These are phyloP conservation scores for Sebastiscus albofasciatus DNA, from an alignment of 2,797 vertebrate genomes.

Conservation along the genomic window DNA sequence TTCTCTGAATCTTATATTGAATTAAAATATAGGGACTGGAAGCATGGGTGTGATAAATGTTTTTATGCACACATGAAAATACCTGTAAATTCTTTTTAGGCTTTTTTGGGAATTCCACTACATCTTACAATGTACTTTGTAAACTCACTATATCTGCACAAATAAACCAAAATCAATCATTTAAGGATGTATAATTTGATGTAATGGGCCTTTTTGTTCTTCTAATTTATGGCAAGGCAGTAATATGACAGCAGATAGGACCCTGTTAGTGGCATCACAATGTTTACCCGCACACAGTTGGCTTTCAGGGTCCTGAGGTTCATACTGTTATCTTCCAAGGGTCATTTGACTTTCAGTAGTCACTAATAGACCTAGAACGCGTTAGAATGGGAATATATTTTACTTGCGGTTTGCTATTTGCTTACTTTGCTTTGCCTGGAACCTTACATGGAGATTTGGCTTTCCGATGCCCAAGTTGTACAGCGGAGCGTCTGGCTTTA, in stretches of 20 bases:
- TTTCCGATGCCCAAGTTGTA: constrained; percentile 86
- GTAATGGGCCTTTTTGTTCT: background rate
- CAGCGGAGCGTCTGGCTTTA: constrained; percentile 78
- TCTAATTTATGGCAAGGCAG: constrained; percentile 35
- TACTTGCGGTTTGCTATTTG: constrained; percentile 58
- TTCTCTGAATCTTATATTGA: background rate
- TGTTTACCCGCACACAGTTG: constrained; percentile 72
- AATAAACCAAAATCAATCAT: background rate
- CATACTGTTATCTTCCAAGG: constrained; percentile 43
- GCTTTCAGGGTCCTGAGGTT: constrained; percentile 64
- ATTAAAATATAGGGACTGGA: background rate
- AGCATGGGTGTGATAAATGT: background rate
- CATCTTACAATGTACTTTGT: background rate
- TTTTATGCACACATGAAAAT: background rate
- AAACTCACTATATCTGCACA: background rate
- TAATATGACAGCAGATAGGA: constrained; percentile 80
- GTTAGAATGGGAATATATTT: constrained; percentile 59
- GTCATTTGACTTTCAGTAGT: constrained; percentile 34
- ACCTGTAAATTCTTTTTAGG: background rate
- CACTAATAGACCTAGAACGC: background rate
- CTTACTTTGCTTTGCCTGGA: constrained; percentile 68
- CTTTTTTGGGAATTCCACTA: background rate
- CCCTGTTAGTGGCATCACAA: constrained; percentile 62
- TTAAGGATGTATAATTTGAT: background rate
- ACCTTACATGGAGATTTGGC: constrained; percentile 80